Conservation (phyloP, 2,113 vertebrate species). For the Scolopax mira region DNA sequence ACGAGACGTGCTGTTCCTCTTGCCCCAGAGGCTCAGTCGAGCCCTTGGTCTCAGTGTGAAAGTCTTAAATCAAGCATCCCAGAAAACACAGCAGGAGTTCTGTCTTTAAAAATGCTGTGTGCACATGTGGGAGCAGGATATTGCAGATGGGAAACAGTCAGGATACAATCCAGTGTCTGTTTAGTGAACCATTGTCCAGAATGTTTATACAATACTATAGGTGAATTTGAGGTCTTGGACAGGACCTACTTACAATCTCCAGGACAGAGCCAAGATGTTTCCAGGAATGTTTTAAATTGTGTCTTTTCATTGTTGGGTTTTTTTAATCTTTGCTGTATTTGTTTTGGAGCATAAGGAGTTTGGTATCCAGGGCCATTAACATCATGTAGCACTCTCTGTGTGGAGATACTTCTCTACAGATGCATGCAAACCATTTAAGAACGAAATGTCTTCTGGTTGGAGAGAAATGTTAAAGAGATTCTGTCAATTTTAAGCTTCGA, state of each 20-base stretch:
- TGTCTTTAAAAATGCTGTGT: neutral
- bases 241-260: neutral
- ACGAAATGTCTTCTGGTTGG: neutral
- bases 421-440: neutral
- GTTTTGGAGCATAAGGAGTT: neutral
- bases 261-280: neutral
- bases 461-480: neutral
- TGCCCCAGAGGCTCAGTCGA: accelerated
- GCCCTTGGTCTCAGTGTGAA: neutral
- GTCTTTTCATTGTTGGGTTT: neutral
- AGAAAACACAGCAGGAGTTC: neutral
- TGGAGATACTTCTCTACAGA: neutral
- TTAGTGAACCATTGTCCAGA: neutral
- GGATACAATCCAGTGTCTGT: neutral
- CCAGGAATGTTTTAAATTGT: neutral
- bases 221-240: neutral
- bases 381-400: neutral
- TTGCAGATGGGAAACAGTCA: neutral
- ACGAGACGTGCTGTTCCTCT: accelerated
- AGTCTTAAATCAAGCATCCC: neutral
- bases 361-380: neutral
- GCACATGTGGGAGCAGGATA: neutral
- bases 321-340: neutral
- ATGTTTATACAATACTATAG: neutral
- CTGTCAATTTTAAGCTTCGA: neutral